Conservation (phyloP, 2,113 vertebrate species). For the Pantherophis guttatus region DNA sequence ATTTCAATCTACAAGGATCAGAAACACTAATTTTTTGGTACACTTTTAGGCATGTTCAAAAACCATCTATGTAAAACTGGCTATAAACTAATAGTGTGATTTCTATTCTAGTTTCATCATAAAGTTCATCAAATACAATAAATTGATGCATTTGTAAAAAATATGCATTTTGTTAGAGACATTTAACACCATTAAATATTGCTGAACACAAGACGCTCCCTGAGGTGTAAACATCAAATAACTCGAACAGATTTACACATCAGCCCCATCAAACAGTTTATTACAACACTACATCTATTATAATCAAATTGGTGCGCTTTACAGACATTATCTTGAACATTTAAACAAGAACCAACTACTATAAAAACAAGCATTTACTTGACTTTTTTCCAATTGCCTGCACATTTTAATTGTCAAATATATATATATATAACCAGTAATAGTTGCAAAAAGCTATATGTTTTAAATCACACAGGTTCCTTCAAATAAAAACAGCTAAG, state of each 20-base stretch:
- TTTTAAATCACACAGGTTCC: conserved; percentile 86
- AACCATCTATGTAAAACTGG: conserved; percentile 71
- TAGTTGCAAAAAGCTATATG: conserved; percentile 84
- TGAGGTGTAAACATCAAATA: conserved; percentile 87
- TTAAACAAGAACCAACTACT: conserved; percentile 87
- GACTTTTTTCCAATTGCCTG: conserved; percentile 82
- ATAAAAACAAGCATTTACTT: conserved; percentile 94
- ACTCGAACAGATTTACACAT: conserved; percentile 88
- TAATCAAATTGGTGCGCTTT: conserved; percentile 95
- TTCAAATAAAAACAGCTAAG: conserved; percentile 95
- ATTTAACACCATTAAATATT: conserved; percentile 52
- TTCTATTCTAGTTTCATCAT: conserved; percentile 72
- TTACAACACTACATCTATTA: conserved; percentile 99
- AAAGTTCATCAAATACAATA: conserved; percentile 71
- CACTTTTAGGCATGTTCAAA: conserved; percentile 70
- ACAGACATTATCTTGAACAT: conserved; percentile 92
- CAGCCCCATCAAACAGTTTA: conserved; percentile 98
- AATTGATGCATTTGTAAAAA: conserved; percentile 73
- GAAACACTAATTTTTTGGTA: conserved; percentile 63
- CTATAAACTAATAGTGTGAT: conserved; percentile 71
- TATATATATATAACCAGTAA: conserved; percentile 84
- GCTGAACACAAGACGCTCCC: conserved; percentile 84
- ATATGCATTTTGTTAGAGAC: conserved; percentile 62
- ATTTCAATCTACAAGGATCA: conserved; percentile 30
- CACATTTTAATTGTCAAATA: conserved; percentile 83